Evolutionary conservation across 2,797 vertebrate species (phyloP).

Genomic region (Etheostoma perlongum): DNA sequence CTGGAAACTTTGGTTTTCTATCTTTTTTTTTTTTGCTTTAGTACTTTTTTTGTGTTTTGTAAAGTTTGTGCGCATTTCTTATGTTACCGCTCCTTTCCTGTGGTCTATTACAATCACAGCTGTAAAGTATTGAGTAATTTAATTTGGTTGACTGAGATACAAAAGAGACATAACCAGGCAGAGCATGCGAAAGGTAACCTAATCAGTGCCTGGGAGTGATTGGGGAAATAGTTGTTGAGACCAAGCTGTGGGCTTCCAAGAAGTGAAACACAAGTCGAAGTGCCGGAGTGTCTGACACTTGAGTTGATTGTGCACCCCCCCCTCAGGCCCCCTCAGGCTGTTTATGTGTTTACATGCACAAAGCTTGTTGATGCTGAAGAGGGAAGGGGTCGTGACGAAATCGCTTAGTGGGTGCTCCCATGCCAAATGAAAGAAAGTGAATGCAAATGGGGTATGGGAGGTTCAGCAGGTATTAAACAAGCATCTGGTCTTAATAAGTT

Average conservation of each 20-base stretch:
- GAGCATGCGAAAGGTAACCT: slow-evolving; percentile 35
- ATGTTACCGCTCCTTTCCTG: not conserved
- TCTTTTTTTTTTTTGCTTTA: not conserved
- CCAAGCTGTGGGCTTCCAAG: slow-evolving; percentile 32
- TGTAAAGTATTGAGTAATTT: not conserved
- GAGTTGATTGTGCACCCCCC: slow-evolving; percentile 12
- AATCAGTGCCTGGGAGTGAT: slow-evolving; percentile 16
- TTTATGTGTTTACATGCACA: slow-evolving; percentile 38
- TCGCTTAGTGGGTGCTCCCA: not conserved
- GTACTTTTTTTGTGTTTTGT: not conserved
- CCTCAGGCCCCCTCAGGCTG: not conserved
- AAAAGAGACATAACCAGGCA: slow-evolving; percentile 22
- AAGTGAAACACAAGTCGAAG: slow-evolving; percentile 51
- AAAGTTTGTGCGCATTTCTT: not conserved
- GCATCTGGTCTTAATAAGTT: too few species aligned
- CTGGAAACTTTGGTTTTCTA: not conserved
- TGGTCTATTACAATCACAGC: not conserved
- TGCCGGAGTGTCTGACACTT: not conserved
- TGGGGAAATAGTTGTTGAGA: slow-evolving; percentile 38
- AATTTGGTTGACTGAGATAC: slow-evolving; percentile 14
- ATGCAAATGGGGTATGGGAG: too few species aligned
- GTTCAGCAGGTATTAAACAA: too few species aligned
- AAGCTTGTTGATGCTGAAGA: not conserved
- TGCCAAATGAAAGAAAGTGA: not conserved
- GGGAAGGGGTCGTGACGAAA: not conserved